phyloP scores from a whole-genome alignment of 2,888 invertebrate genomes.

The Sinotaia quadrata region DNA sequence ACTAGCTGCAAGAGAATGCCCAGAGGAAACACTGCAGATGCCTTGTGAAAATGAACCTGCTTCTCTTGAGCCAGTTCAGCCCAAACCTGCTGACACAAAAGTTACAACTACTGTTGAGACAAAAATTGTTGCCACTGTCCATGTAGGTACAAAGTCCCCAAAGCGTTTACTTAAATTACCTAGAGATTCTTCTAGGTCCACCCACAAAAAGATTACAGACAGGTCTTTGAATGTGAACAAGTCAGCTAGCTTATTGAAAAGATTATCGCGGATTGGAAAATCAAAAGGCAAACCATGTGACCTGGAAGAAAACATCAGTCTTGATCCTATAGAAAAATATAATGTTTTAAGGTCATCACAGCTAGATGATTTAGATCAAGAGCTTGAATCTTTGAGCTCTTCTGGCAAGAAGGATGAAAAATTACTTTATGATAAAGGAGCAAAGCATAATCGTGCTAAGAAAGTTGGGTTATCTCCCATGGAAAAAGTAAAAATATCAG shows the following conservation, averaged over 20 bases:
- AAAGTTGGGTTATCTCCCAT: background rate
- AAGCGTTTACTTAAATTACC: background rate
- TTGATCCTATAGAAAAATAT: background rate
- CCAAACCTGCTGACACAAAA: conserved; percentile 18
- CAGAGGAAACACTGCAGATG: background rate
- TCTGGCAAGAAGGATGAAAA: background rate
- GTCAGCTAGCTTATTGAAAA: conserved; percentile 10
- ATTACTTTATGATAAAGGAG: background rate
- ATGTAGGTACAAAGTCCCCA: background rate
- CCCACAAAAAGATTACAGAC: background rate
- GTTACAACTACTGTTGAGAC: background rate
- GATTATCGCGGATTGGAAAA: conserved; percentile 7
- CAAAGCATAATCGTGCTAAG: conserved; percentile 10
- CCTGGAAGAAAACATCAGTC: background rate
- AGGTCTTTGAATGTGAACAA: background rate
- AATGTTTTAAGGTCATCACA: background rate
- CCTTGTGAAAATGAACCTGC: background rate
- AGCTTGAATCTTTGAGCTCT: background rate
- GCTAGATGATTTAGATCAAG: conserved; percentile 4
- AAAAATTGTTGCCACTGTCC: background rate
- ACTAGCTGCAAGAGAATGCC: background rate
- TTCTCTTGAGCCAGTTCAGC: conserved; percentile 1
- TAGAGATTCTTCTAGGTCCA: background rate
- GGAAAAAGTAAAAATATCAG: background rate
- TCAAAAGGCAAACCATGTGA: background rate